Evolutionary conservation across 2,113 vertebrate species (phyloP).

Genomic region (Gnathonemus echidnorhynchus): DNA sequence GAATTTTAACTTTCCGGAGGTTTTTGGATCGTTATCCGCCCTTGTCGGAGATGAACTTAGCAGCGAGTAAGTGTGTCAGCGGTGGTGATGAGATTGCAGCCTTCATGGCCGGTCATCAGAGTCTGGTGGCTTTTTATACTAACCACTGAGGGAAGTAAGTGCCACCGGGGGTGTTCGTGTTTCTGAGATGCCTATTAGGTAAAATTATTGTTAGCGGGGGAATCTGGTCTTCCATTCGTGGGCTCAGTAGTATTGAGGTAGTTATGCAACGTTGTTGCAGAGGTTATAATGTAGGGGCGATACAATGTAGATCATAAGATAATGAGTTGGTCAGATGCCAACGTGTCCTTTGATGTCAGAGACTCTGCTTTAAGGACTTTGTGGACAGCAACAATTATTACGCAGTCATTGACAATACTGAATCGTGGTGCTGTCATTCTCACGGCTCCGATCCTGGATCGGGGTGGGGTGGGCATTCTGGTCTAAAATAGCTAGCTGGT

Average conservation of each 20-base stretch:
- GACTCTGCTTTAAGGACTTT: not conserved
- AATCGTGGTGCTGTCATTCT: not conserved
- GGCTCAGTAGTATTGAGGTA: not conserved
- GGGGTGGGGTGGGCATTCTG: not conserved
- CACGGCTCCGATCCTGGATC: not conserved
- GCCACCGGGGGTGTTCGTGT: not conserved
- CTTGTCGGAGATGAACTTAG: not conserved
- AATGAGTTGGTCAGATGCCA: not conserved
- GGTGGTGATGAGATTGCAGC: not conserved
- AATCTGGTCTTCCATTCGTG: not conserved
- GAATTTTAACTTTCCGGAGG: not conserved
- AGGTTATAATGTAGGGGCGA: not conserved
- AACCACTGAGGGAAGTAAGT: not conserved
- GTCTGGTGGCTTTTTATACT: not conserved
- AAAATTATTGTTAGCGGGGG: not conserved
- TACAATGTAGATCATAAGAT: not conserved
- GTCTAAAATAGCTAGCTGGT: not conserved
- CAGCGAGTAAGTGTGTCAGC: not conserved
- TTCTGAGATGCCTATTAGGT: not conserved
- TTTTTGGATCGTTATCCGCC: not conserved
- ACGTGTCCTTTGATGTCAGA: not conserved
- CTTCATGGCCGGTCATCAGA: not conserved
- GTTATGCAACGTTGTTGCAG: not conserved
- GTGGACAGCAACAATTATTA: not conserved
- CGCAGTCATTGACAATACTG: not conserved